Evolutionary conservation across 2,113 vertebrate genomes (phyloP), one percentile per base, ranked within the genome.

Genomic region (Trochalopteron elliotii): DNA sequence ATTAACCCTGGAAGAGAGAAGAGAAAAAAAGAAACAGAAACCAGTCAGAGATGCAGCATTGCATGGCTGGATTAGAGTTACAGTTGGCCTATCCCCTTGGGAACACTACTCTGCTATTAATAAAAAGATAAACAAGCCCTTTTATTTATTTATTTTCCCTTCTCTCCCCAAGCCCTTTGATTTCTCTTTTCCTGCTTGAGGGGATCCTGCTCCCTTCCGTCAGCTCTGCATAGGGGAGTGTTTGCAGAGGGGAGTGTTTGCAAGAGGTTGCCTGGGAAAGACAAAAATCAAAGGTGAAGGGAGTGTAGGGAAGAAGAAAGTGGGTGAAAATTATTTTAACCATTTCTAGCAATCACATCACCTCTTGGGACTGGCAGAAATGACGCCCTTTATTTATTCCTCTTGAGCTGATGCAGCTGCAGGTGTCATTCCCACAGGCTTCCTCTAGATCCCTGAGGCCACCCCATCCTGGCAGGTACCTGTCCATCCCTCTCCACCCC

Each of bases 131-230:
- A 96, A 96, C 94, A 96, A 93, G 85, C 30, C 40, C 7, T 28
- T 93, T 96, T 96, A 90, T 94, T 97, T 95, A 96, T 95, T 95
- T 96, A 89, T 95, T 94, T 95, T 49, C 57, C 53, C 57, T 70
- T 56, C 53, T 79, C 28, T 93, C 76, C 20, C 77, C 33, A 60
- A 64, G 65, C 63, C 65, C 81, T 97, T 96, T 96, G 95, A 93
- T 95, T 96, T 96, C 65, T 80, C 55, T 64, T 92, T 77, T 72
- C 37, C 93, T 93, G 92, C 95, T 96, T 92, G 86, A 92, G 92
- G 92, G 72, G 81, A 24, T 45, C 42, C 60, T 63, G 61, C 78
- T 97, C 67, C 74, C 35, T 74, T 82, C 79, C 5, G 2, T 76
- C 72, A 94, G 74, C 77, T 91, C 78, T 89, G 65, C 35, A n/a